phyloP scores from a whole-genome alignment of 2,888 invertebrate species.

The Cybosia mesomella region DNA sequence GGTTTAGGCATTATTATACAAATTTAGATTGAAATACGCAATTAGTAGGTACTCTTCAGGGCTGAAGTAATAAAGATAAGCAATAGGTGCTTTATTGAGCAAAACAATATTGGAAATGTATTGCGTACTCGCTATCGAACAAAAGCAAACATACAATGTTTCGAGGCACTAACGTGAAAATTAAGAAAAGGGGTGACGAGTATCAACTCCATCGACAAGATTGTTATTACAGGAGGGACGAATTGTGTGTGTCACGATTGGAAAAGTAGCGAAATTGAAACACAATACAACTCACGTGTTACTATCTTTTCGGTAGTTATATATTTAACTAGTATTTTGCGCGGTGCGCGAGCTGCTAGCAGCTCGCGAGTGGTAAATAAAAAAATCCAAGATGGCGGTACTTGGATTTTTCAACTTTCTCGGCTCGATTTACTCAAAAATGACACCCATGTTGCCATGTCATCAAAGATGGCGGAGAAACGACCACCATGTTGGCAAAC shows the following conservation, averaged over 20 bases:
- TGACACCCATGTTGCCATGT: too few relatives aligned
- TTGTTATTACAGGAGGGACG: constrained; percentile 27
- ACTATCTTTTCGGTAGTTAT: neutral
- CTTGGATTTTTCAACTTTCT: too few relatives aligned
- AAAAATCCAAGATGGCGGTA: too few relatives aligned
- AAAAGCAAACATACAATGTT: constrained; percentile 19
- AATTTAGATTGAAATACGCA: neutral
- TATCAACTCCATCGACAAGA: constrained; percentile 21
- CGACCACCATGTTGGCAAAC: too few relatives aligned
- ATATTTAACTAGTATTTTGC: neutral
- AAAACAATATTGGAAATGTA: constrained; percentile 9
- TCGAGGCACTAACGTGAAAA: constrained; percentile 28
- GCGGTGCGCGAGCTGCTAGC: too few relatives aligned
- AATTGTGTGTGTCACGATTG: constrained; percentile 23
- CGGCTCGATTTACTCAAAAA: too few relatives aligned
- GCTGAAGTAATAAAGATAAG: constrained; percentile 2
- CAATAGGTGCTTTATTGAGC: neutral
- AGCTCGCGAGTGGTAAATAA: too few relatives aligned
- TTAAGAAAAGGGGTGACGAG: constrained; percentile 34
- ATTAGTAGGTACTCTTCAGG: neutral
- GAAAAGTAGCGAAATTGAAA: constrained; percentile 25
- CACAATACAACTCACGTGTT: constrained; percentile 22
- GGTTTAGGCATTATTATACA: neutral
- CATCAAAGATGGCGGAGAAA: too few relatives aligned
- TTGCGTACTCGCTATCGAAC: constrained; percentile 16